Evolutionary conservation across 2,113 vertebrate genomes (phyloP).

Genomic region (Hemicordylus capensis): DNA sequence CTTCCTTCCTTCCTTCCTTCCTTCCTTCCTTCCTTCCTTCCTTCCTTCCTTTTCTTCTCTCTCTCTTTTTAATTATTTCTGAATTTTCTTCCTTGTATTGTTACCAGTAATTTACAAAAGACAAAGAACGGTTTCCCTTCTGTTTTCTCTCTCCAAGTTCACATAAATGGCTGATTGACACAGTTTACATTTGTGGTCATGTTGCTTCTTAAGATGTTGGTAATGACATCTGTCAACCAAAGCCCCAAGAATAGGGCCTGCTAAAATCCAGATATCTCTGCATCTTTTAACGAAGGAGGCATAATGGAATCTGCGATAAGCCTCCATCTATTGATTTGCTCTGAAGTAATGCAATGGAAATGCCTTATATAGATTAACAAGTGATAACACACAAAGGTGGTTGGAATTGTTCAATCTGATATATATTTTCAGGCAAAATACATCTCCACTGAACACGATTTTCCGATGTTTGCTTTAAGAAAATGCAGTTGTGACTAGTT

Average conservation of each 20-base stretch:
- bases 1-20: conserved; percentile 38
- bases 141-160: conserved; percentile 62
- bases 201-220: conserved; percentile 58
- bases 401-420: conserved; percentile 53
- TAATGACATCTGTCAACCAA: conserved; percentile 58
- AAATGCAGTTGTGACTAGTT: conserved; percentile 22
- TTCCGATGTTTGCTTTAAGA: conserved; percentile 45
- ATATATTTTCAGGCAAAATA: conserved; percentile 64
- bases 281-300: conserved; percentile 48
- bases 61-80: too few species aligned
- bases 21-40: conserved; percentile 43
- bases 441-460: conserved; percentile 62
- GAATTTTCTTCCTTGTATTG: conserved; percentile 59
- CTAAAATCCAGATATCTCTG: conserved; percentile 44
- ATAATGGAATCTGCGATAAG: conserved; percentile 14
- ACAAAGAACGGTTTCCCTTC: not conserved
- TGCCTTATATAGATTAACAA: conserved; percentile 67
- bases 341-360: conserved; percentile 60
- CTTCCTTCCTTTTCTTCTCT: too few species aligned
- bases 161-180: conserved; percentile 57
- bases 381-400: conserved; percentile 52
- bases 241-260: conserved; percentile 26
- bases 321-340: conserved; percentile 49
- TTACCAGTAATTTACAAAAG: conserved; percentile 47
- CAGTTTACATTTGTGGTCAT: conserved; percentile 57